Base-by-base conservation (phyloP, 2,888 invertebrate genomes). In the Meiosimyza decipiens region DNA sequence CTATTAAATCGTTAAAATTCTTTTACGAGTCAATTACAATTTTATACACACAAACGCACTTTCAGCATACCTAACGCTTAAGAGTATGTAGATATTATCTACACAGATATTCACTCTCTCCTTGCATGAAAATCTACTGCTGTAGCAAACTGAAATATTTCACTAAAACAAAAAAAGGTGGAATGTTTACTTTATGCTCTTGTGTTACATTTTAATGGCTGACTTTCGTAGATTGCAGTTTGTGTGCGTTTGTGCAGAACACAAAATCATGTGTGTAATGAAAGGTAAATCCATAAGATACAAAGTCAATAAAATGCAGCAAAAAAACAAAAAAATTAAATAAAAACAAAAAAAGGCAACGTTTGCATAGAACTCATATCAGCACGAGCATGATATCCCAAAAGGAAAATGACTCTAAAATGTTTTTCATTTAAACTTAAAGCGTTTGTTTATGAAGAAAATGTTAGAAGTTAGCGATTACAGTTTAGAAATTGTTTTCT, bases 171-270 rank as follows among this genome's bases (percentile, higher is more conserved):
- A 55, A 55, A 16, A 22, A 57, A 66, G 16, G 60, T 16, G 40
- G 16, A 63, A 57, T 72, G 72, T 68, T 72, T 72, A 69, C 57
- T 54, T 68, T 72, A 63, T 62, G 68, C 72, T 68, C 64, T 62
- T 68, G 72, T 47, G 47, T 57, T 64, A 63, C 50, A 63, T 69
- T 63, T 72, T 72, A 57, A 72, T 63, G 28, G 63, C 64, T 52
- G 16, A 47, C 40, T 7, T 16, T 50, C 28, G 51, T 15, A 49
- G 22, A 55, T 50, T 7, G 47, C 49, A 49, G 13, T 59, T 55
- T 40, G 55, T 15, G 15, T 66, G 60, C 33, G 28, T 68, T 66
- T 16, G 49, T 18, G 57, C 62, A 16, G 40, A 16, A n/a, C 40
- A 40, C 40, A 50, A 18, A 64, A 64, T 11, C 18, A 40, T 33